These are phyloP conservation scores for Anoura caudifer DNA, from an alignment of 2,113 vertebrate species.

Conservation along the genomic window DNA sequence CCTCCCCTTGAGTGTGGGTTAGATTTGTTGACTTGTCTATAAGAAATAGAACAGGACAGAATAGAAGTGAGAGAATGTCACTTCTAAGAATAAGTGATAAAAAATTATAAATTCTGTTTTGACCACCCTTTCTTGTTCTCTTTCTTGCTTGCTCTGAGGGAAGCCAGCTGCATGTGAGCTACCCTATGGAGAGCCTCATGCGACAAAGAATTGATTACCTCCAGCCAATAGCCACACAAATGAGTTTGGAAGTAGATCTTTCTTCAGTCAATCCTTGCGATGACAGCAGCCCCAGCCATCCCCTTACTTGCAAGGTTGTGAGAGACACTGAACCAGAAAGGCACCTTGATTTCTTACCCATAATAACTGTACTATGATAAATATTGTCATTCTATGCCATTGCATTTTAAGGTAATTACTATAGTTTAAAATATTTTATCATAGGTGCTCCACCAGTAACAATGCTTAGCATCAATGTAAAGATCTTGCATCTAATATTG, in stretches of 20 bases:
- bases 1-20: neutral
- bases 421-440: neutral
- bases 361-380: neutral
- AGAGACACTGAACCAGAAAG: neutral
- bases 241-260: neutral
- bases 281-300: neutral
- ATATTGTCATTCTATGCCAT: neutral
- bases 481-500: neutral
- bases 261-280: neutral
- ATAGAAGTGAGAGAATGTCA: neutral
- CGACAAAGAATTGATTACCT: neutral
- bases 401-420: neutral
- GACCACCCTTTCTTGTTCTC: neutral
- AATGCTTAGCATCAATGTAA: neutral
- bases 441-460: neutral
- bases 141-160: neutral
- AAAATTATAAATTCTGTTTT: neutral
- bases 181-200: neutral
- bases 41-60: neutral
- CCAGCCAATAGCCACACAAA: neutral
- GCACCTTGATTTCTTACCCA: neutral
- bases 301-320: neutral
- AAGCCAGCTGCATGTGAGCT: neutral
- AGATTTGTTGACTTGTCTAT: neutral
- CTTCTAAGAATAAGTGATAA: neutral